A percentile compares a stretch with the other conserved stretches of the same genome.
These are phyloP conservation scores for Heterotilapia buettikoferi DNA, from an alignment of 2,113 vertebrate species.

Conservation along the genomic window DNA sequence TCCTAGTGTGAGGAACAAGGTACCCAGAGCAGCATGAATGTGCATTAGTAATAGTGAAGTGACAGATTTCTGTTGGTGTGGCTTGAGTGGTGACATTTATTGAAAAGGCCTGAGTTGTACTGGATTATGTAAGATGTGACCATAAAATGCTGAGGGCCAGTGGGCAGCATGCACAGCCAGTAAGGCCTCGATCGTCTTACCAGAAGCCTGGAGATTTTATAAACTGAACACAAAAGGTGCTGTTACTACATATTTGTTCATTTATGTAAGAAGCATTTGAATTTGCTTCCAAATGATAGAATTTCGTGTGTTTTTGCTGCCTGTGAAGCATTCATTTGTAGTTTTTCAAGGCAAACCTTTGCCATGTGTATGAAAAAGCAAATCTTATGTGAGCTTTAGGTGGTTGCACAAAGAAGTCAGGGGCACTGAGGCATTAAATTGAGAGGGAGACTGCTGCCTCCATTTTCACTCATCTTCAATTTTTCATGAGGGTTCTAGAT, in stretches of 20 bases:
- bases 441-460: slow-evolving; percentile 10
- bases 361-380: background rate
- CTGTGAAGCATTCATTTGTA: background rate
- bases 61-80: background rate
- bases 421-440: slow-evolving; percentile 1
- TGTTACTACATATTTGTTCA: background rate
- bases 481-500: slow-evolving; percentile 52
- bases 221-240: background rate
- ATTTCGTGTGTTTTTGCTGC: background rate
- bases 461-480: slow-evolving; percentile 58
- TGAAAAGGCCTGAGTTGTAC: background rate
- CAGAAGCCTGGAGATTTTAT: background rate
- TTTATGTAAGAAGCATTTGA: background rate
- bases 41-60: background rate
- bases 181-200: background rate
- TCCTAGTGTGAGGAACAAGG: background rate
- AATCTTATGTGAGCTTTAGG: background rate
- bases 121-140: background rate
- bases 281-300: background rate
- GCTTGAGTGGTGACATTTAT: background rate
- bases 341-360: background rate
- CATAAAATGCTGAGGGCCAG: background rate
- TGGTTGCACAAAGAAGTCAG: slow-evolving; percentile 30
- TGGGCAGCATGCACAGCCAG: background rate
- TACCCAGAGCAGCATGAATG: background rate